A percentile compares a stretch with the other conserved stretches of the same genome.
These are phyloP conservation scores for Xenus cinereus DNA, from an alignment of 2,113 vertebrate genomes.

Conservation along the genomic window DNA sequence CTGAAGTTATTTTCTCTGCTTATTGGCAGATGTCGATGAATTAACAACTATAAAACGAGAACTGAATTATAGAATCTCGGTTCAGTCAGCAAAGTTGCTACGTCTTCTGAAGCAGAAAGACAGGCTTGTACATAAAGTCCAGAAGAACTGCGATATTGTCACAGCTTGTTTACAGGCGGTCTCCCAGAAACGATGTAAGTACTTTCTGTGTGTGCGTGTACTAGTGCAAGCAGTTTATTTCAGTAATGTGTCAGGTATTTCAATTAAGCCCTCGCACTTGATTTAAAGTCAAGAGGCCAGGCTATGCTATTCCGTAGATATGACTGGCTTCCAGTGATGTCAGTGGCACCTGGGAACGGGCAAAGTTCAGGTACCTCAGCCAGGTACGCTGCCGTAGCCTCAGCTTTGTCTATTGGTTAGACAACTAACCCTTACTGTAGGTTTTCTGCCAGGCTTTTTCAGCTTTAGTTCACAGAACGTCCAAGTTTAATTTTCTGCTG, in stretches of 20 bases:
- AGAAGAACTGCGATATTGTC: conserved; percentile 92
- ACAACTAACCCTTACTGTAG: background rate
- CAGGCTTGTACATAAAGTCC: conserved; percentile 83
- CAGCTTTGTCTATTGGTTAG: background rate
- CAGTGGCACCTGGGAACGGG: background rate
- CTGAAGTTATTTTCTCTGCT: conserved; percentile 39
- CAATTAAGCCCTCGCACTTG: background rate
- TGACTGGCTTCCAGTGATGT: background rate
- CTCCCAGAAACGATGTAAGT: conserved; percentile 94
- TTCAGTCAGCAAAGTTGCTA: conserved; percentile 90
- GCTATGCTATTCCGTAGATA: background rate
- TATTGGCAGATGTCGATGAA: conserved; percentile 78
- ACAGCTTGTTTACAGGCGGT: conserved; percentile 94
- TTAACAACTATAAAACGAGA: conserved; percentile 85
- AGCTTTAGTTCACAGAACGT: background rate
- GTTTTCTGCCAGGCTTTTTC: background rate
- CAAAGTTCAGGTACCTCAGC: background rate
- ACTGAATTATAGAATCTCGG: conserved; percentile 82
- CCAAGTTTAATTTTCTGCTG: background rate
- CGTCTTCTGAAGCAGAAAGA: conserved; percentile 92
- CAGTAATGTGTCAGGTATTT: background rate
- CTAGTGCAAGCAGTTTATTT: background rate
- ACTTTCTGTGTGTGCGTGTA: background rate
- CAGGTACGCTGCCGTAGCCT: background rate
- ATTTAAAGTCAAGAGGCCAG: background rate